Base-by-base conservation (phyloP, 2,888 invertebrate genomes). In the Xanthia icteritia region DNA sequence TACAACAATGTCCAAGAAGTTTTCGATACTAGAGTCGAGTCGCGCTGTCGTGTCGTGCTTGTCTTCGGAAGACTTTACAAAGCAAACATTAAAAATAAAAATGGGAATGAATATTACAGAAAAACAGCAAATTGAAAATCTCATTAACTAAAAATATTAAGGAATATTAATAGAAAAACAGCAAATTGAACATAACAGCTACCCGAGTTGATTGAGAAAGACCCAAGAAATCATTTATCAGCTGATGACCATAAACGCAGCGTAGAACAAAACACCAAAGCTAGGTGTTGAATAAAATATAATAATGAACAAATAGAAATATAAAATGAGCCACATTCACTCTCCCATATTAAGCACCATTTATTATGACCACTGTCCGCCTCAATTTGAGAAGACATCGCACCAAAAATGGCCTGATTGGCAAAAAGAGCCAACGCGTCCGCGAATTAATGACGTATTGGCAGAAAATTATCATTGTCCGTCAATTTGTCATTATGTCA, bases 391-490 rank as follows among this genome's bases (percentile, higher is more conserved):
- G 65, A 70, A 63, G 77, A 71, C 84, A 73, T 73, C 61, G 68
- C 69, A n/a, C 77, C 74, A 77, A 81, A 87, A 64, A 73, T 68
- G 79, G 80, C 1, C 27, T 83, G 82, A 82, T 86, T 84, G 81
- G 73, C 80, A 83, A 83, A 83, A 88, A 83, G 39, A 42, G 42
- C n/a, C 31, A 45, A 74, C 66, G 39, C 69, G 60, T 70, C 36
- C 23, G 56, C 66, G 23, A 79, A 77, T 73, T 83, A 83, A 87
- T 72, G 84, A 75, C 84, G 54, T 76, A 82, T 83, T 79, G 84
- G 81, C 77, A 67, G 82, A 85, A 81, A 84, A 87, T 87, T 83
- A 79, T 78, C 81, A 86, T 85, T 70, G 77, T 76, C 68, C 64
- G 42, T 42, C 81, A 82, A 83, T 88, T 82, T 82, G 84, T 82